These are phyloP conservation scores for Acestrorhynchus altus DNA, from an alignment of 2,797 vertebrate species.

Conservation along the genomic window DNA sequence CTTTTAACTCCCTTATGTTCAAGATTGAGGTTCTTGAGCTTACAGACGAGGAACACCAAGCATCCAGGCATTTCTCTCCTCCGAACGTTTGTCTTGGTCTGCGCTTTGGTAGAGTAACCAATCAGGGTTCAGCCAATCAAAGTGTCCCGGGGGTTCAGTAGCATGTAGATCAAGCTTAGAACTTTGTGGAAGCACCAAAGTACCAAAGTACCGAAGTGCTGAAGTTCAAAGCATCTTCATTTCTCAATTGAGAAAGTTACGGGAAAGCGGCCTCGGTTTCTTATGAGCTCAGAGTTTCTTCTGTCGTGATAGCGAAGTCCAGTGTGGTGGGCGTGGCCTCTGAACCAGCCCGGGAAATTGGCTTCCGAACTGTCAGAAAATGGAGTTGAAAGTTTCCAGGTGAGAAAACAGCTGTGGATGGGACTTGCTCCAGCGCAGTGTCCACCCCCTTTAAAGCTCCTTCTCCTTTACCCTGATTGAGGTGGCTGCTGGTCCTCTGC, in stretches of 20 bases:
- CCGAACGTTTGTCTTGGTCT: conserved; percentile 30
- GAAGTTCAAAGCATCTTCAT: background rate
- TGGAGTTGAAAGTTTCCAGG: background rate
- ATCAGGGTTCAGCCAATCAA: conserved; percentile 22
- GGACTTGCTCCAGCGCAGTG: background rate
- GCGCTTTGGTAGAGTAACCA: conserved; percentile 36
- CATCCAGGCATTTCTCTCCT: conserved; percentile 41
- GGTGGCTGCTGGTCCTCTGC: background rate
- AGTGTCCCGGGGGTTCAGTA: background rate
- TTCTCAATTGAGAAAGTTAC: conserved; percentile 9
- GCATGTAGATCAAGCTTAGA: background rate
- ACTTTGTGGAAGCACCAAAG: background rate
- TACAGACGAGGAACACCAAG: background rate
- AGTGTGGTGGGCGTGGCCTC: background rate
- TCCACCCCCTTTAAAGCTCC: background rate
- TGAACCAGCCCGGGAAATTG: background rate
- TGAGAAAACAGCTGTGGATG: background rate
- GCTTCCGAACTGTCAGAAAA: background rate
- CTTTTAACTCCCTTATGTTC: background rate
- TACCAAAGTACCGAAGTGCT: background rate
- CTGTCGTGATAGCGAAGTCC: background rate
- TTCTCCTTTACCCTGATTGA: conserved; percentile 33
- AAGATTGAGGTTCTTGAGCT: background rate
- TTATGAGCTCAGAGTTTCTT: background rate
- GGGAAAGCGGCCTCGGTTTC: background rate